phyloP scores from a whole-genome alignment of 2,888 invertebrate genomes.

The Epistrophella euchroma region DNA sequence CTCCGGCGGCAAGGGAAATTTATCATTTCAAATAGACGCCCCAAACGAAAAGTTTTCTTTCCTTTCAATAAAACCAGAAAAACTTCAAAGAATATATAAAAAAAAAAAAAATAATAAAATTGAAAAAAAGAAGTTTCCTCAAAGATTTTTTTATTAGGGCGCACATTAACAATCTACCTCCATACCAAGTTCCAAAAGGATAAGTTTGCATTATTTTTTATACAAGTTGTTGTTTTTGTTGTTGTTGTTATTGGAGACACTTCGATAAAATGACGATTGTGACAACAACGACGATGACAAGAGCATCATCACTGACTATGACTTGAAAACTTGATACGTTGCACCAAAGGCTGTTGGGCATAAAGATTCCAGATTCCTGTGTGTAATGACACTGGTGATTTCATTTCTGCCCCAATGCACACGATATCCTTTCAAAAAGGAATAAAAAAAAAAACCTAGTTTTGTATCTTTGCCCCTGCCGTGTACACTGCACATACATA shows the following conservation, averaged over 20 bases:
- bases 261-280: constrained; percentile 51
- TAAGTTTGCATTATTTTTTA: constrained; percentile 52
- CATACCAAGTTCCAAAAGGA: constrained; percentile 52
- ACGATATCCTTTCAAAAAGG: constrained; percentile 60
- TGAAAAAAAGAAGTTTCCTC: constrained; percentile 47
- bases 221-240: constrained; percentile 50
- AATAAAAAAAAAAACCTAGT: constrained; percentile 28
- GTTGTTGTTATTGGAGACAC: constrained; percentile 23
- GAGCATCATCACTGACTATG: constrained; percentile 42
- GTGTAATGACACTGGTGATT: constrained; percentile 72
- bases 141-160: constrained; percentile 52
- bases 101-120: constrained; percentile 2
- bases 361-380: constrained; percentile 54
- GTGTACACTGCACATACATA: no score
- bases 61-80: constrained; percentile 12
- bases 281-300: constrained; percentile 29
- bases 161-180: constrained; percentile 60
- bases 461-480: constrained; percentile 36
- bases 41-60: constrained; percentile 63
- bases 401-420: constrained; percentile 64
- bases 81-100: constrained; percentile 15
- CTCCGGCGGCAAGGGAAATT: constrained; percentile 65
- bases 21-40: constrained; percentile 70
- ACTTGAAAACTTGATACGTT: constrained; percentile 15
- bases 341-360: constrained; percentile 62